Evolutionary conservation across 2,888 invertebrate genomes (phyloP), one percentile per base, ranked within the genome.

Genomic region (Hypolimnas misippus): DNA sequence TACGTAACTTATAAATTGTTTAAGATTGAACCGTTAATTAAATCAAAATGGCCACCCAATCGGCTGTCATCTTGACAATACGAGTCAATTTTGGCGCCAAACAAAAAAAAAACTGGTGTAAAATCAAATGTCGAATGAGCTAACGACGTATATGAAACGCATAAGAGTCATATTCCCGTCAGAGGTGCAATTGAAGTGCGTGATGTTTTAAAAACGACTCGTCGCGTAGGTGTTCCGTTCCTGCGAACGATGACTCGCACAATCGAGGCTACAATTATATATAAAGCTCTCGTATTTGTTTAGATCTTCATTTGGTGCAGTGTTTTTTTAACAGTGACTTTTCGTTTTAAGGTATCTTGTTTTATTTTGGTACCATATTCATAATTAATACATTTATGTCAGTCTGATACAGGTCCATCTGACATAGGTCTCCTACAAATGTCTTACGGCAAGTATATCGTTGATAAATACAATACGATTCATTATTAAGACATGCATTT

Each of bases 301-400:
- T 84, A 89, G 82, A 87, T 86, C 89, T 90, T 90, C 89, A 89
- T 90, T 89, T 86, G 84, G 80, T 82, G 77, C 82, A 81, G 81
- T 65, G 77, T 79, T 86, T 86, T 83, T 84, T 81, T 51, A 46
- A 59, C 53, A 59, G 62, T 62, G 71, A 70, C 76, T 71, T 71
- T 62, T 50, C 68, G 62, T 65, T 69, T 70, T 72, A 69, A 72
- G 67, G 63, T 61, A 59, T 62, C 56, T 63, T 69, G 62, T 66
- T 65, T 71, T 25, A n/a, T 49, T 49, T 49, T 25, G 19, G 25
- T 29, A 66, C 64, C 44, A 14, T 17, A 17, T 16, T 42, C 5
- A 42, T 17, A 42, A 42, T 42, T 42, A 17, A 42, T 42, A 42
- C 42, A 1, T 42, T 42, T 17, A 17, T 6, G 17, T 16, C 17